A percentile compares a stretch with the other conserved stretches of the same genome.
Evolutionary conservation across 1,140 invertebrate species (phyloP).

Genomic region (Campoletis sonorensis): DNA sequence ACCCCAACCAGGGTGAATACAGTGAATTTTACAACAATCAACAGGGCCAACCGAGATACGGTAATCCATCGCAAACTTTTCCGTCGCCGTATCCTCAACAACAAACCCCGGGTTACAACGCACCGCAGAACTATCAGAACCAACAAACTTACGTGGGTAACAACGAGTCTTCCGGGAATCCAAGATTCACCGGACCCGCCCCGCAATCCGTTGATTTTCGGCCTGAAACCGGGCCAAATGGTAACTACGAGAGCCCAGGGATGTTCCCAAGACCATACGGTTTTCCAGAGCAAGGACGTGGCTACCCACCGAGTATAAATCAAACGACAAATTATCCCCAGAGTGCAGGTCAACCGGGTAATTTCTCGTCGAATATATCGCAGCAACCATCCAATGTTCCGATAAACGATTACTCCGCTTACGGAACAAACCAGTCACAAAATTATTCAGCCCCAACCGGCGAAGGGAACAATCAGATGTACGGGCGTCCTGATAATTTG

Average conservation of each 20-base stretch:
- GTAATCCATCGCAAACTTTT: conserved; percentile 66
- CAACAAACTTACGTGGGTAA: conserved; percentile 63
- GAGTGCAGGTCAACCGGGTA: conserved; percentile 56
- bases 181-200: conserved; percentile 57
- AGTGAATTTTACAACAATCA: conserved; percentile 72
- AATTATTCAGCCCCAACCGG: conserved; percentile 56
- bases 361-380: conserved; percentile 62
- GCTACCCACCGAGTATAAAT: conserved; percentile 64
- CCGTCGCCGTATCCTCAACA: conserved; percentile 64
- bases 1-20: conserved; percentile 61
- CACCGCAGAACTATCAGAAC: conserved; percentile 62
- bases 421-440: conserved; percentile 63
- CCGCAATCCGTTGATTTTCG: conserved; percentile 62
- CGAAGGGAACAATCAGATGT: conserved; percentile 57
- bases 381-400: conserved; percentile 63
- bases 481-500: conserved; percentile 59
- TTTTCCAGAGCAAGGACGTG: conserved; percentile 51
- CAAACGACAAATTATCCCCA: conserved; percentile 67
- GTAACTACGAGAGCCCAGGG: conserved; percentile 65
- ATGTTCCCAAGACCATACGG: conserved; percentile 65
- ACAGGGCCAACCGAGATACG: conserved; percentile 63
- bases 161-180: conserved; percentile 59
- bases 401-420: conserved; percentile 66
- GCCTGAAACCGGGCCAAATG: conserved; percentile 59
- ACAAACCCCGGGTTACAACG: conserved; percentile 57